Base-by-base conservation (phyloP, 2,797 vertebrate genomes). In the Esox masquinongy region DNA sequence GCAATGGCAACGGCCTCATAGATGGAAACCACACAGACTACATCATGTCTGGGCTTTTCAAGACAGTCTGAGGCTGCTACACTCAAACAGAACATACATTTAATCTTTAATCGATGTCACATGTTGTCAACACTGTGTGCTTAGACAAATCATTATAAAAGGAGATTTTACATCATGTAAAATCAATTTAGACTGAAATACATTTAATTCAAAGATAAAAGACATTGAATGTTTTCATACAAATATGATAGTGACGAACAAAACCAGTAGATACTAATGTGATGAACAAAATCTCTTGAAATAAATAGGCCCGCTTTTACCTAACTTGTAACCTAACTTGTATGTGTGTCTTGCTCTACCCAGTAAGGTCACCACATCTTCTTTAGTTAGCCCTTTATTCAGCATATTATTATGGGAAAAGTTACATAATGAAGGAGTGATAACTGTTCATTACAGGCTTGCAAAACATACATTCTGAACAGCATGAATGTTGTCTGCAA, bases 11-110 rank as follows among this genome's bases (percentile, higher is more conserved):
- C 16, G 96, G 96, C 26, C 91, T 98, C 26, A 93, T 98, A 0
- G 95, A 97, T 31, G 96, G 96, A 17, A 75, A 77, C 77, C 92
- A 93, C 61, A 92, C 91, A 0, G 95, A 98, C 81, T 98, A 98
- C 75, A 87, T 94, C 4, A 87, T 96, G 64, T 83, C 96, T 15
- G 88, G 78, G 17, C 81, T 91, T 12, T 90, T 80, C 22, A 68
- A 76, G 75, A 81, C 80, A n/a, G n/a, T 78, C 75, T 78, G 39
- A 90, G 53, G 43, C 7, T 49, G 68, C 1, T 50, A 26, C 43
- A 24, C 14, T 67, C 5, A 67, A 34, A n/a, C 53, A 56, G 53
- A 6, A 64, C 26, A 64, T 6, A 66, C 63, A 36, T 7, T 66
- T 4, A 5, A 34, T 66, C 15, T 16, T 16, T 66, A n/a, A 24